phyloP scores from a whole-genome alignment of 2,888 invertebrate genomes.

The Polydrusus pterygomalis region DNA sequence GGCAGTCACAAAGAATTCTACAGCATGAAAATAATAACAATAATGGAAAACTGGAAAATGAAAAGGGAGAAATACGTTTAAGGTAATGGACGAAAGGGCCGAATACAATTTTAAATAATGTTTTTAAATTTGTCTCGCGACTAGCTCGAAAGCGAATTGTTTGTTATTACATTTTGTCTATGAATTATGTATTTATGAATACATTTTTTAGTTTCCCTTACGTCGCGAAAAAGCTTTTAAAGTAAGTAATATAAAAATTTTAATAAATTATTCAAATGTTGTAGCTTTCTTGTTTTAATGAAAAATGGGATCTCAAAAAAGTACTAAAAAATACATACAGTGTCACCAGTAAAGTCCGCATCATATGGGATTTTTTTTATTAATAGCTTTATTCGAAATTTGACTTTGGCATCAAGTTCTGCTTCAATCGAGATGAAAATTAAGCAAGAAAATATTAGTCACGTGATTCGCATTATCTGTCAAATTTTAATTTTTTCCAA shows the following conservation, averaged over 20 bases:
- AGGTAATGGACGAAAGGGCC: constrained; percentile 34
- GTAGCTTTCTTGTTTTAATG: neutral
- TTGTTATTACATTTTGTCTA: constrained; percentile 16
- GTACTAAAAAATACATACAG: too few relatives aligned
- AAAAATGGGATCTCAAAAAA: too few relatives aligned
- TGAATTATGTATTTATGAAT: constrained; percentile 19
- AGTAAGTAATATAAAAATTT: constrained; percentile 3
- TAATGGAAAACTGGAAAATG: constrained; percentile 45
- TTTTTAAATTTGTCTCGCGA: constrained; percentile 30
- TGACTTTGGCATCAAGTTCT: too few relatives aligned
- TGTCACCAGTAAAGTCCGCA: too few relatives aligned
- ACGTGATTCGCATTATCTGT: too few relatives aligned
- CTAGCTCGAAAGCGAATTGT: constrained; percentile 12
- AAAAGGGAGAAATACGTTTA: constrained; percentile 31
- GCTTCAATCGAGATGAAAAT: too few relatives aligned
- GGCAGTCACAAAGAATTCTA: constrained; percentile 39
- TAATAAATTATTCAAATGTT: constrained; percentile 1
- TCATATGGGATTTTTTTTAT: too few relatives aligned
- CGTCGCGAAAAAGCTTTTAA: constrained; percentile 1
- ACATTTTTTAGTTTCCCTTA: neutral
- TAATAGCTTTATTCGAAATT: too few relatives aligned
- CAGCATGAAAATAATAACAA: constrained; percentile 53
- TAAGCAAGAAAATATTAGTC: too few relatives aligned
- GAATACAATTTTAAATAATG: constrained; percentile 31
- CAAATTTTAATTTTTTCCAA: too few relatives aligned